Base-by-base conservation (phyloP, 2,797 vertebrate genomes). In the Chloroceryle amazona region DNA sequence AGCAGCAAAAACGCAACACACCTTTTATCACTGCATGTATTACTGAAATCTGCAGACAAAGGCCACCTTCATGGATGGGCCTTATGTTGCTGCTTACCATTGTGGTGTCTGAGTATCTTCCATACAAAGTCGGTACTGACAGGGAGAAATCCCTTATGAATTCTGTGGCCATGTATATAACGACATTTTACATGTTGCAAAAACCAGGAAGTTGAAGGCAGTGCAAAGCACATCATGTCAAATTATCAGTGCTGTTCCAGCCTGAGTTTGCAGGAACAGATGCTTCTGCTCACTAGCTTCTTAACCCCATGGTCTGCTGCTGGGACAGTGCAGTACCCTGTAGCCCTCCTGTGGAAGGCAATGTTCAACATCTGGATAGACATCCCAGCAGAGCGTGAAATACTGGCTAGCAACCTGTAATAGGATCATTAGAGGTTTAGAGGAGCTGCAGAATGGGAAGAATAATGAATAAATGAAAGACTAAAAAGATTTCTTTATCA, bases 381-480 rank as follows among this genome's bases (percentile, higher is more conserved):
- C 83, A 81, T 82, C 63, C 58, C 90, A 89, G 63, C 21, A 73
- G 93, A 92, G 82, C 92, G 65, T 84, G 85, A 80, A 91, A 94
- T 37, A 33, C 52, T 28, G 82, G 57, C 52, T 67, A 86, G 46
- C 33, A 95, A 86, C 68, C 42, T 73, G 58, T 76, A 95, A 82
- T 63, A 79, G 58, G 80, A 86, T 84, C 82, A 65, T 91, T 62
- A 96, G 83, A 74, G 81, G 81, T 65, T 88, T 35, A 58, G 42
- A 84, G 73, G 44, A 88, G 85, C 51, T 80, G 70, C 51, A 82
- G 70, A 93, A 93, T 62, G 41, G 41, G n/a, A 78, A 92, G 72
- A 82, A 89, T 89, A 93, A 95, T 72, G 86, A 93, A 92, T 85
- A 96, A 89, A 88, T 71, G 65, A 74, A 94, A 94, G 87, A 79